A percentile compares a stretch with the other conserved stretches of the same genome.
phyloP scores from a whole-genome alignment of 2,797 vertebrate species.

The Paramormyrops hopkinsi region DNA sequence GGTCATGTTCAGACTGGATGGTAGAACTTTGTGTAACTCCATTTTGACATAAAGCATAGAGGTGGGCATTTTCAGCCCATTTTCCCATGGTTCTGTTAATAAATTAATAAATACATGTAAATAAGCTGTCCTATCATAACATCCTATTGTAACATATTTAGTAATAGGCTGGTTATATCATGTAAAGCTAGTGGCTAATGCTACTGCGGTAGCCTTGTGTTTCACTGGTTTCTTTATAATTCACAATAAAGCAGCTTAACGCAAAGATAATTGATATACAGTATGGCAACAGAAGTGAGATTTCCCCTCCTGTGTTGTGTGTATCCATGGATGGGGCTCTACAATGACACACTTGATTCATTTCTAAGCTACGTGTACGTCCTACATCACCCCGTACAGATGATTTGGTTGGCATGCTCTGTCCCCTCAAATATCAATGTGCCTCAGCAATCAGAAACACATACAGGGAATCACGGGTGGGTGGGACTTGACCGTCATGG shows the following conservation, averaged over 20 bases:
- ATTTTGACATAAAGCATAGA: not conserved
- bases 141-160: not conserved
- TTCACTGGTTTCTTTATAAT: not conserved
- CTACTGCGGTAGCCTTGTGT: not conserved
- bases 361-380: not conserved
- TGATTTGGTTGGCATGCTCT: conserved; percentile 53
- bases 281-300: not conserved
- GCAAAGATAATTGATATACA: not conserved
- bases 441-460: conserved; percentile 42
- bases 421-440: conserved; percentile 61
- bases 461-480: conserved; percentile 32
- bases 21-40: not conserved
- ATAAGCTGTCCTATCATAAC: not conserved
- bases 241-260: not conserved
- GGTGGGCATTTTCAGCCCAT: not conserved
- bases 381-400: not conserved
- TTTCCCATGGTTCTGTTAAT: not conserved
- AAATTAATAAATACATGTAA: not conserved
- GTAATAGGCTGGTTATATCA: not conserved
- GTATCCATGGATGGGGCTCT: not conserved
- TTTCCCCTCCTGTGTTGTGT: not conserved
- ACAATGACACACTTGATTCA: conserved; percentile 6
- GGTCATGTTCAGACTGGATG: not conserved
- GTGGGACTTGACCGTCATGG: conserved; percentile 1
- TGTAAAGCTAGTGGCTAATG: not conserved